Base-by-base conservation (phyloP, 2,113 vertebrate genomes). In the Todiramphus saurophagus region DNA sequence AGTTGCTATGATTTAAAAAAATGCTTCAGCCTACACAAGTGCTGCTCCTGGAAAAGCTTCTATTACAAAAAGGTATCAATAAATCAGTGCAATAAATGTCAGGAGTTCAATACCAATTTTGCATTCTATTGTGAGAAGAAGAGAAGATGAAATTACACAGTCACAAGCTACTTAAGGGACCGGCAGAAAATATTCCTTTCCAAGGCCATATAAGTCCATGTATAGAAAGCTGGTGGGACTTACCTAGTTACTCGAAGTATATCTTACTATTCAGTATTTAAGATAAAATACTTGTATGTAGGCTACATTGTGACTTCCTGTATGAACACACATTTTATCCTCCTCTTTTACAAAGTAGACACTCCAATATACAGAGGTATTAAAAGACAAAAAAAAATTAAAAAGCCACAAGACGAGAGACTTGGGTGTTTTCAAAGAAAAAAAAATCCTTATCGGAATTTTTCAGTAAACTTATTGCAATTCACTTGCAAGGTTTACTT, bases 301-400 rank as follows among this genome's bases (percentile, higher is more conserved):
- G 55, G 23, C 46, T 56, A 39, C 17, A 5, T 72, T 56, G 35
- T 30, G 20, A 44, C 14, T 50, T 76, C 31, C 31, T 3, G 4
- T 11, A 58, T 0, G 1, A 79, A 50, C 3, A 46, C 3, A 1
- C 2, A 66, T 66, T 80, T 81, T 50, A 62, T 6, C 33, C 13
- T 83, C 83, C 21, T n/a, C 10, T 67, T 84, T 86, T 80, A 44
- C 33, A 67, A 74, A 59, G 20, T 1, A 91, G 39, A 62, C 15
- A 70, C 11, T 37, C 3, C 8, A 89, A 74, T 35, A 73, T 13
- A 17, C 8, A 76, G 21, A 74, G 4, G 3, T 55, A 44, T 18
- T 59, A 64, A 46, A 16, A 16, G 30, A 1, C 11, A 28, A 50
- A 30, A 21, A 14, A 43, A 44, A 56, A 56, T 16, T 6, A 11